Evolutionary conservation across 2,797 vertebrate species (phyloP).

Genomic region (Lithobates pipiens): DNA sequence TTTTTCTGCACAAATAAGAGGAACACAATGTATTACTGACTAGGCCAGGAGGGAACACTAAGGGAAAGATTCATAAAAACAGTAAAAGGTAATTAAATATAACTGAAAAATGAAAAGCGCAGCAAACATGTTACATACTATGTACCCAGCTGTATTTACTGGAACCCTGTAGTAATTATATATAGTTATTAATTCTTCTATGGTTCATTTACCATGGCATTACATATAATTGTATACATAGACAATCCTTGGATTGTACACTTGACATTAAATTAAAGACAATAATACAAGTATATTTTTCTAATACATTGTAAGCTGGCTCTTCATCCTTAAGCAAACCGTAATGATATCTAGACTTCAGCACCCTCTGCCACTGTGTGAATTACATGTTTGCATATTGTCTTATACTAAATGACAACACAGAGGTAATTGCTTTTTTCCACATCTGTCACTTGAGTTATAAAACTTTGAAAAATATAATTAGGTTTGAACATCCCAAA

Average conservation of each 20-base stretch:
- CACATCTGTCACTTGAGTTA: slow-evolving; percentile 60
- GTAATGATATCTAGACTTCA: slow-evolving; percentile 31
- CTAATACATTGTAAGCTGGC: slow-evolving; percentile 31
- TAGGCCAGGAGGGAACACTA: no score
- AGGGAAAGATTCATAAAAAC: no score
- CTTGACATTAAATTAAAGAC: slow-evolving; percentile 44
- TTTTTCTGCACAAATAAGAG: no score
- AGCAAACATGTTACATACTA: slow-evolving; percentile 1
- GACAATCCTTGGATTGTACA: slow-evolving; percentile 8
- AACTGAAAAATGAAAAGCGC: background rate
- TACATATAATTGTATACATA: slow-evolving; percentile 5
- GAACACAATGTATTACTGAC: no score
- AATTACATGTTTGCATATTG: slow-evolving; percentile 60
- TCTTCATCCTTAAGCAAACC: slow-evolving; percentile 46
- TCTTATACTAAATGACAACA: slow-evolving; percentile 62
- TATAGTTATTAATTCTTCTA: slow-evolving; percentile 16
- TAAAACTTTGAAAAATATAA: slow-evolving; percentile 62
- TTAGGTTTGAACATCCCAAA: slow-evolving; percentile 59
- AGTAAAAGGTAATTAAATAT: background rate
- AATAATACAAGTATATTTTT: slow-evolving; percentile 33
- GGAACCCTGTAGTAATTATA: slow-evolving; percentile 13
- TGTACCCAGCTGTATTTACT: background rate
- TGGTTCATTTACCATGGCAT: slow-evolving; percentile 7
- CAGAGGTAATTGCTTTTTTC: slow-evolving; percentile 60
- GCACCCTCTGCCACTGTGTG: slow-evolving; percentile 47